A percentile compares a stretch with the other conserved stretches of the same genome.
Conservation (phyloP, 1,140 invertebrate species). For the Gonatopus flavifemur region DNA sequence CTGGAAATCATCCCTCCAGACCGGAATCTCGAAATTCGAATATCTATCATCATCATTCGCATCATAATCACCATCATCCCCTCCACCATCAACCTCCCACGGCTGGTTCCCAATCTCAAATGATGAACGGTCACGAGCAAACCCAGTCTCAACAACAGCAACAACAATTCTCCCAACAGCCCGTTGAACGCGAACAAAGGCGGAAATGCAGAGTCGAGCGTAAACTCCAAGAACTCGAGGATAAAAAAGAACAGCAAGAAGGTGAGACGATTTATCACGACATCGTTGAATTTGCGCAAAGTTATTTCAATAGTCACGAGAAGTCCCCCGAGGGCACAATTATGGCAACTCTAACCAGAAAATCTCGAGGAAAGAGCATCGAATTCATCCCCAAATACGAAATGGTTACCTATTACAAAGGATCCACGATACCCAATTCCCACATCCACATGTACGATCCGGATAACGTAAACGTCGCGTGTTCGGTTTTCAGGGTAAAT, state of each 20-base stretch:
- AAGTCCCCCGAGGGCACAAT: constrained; percentile 82
- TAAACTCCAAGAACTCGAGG: constrained; percentile 77
- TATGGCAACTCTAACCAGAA: constrained; percentile 85
- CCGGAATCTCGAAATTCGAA: constrained; percentile 30
- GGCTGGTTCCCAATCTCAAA: constrained; percentile 9
- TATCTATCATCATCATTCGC: constrained; percentile 40
- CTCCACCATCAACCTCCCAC: constrained; percentile 19
- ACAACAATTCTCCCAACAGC: constrained; percentile 30
- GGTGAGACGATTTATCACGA: constrained; percentile 68
- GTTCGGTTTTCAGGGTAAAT: constrained; percentile 85
- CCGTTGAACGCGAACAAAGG: constrained; percentile 69
- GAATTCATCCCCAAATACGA: constrained; percentile 87
- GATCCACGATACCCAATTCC: constrained; percentile 86
- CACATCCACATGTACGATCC: constrained; percentile 95
- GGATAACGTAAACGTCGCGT: constrained; percentile 88
- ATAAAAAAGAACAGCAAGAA: constrained; percentile 61
- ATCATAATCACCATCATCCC: constrained; percentile 25
- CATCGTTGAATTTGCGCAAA: constrained; percentile 90
- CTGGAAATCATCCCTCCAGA: constrained; percentile 36
- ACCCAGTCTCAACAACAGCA: constrained; percentile 20
- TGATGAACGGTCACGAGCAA: constrained; percentile 13
- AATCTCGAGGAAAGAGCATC: constrained; percentile 69
- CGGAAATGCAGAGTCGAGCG: constrained; percentile 82
- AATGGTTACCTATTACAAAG: constrained; percentile 89
- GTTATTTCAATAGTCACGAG: constrained; percentile 90